phyloP scores from a whole-genome alignment of 2,113 vertebrate genomes.

The Cricetomys ansorgei region DNA sequence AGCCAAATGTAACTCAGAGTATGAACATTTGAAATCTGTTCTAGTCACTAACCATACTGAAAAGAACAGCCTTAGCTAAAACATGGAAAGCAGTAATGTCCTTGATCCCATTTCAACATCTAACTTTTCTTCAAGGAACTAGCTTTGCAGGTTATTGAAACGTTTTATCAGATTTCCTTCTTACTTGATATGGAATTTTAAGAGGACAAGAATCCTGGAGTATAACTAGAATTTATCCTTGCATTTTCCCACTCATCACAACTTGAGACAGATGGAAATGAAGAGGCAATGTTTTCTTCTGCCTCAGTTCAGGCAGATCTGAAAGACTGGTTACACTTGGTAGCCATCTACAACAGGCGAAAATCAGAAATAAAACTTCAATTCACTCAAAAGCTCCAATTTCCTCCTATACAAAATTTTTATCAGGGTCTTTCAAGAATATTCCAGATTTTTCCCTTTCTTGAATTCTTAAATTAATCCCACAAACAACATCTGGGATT shows the following conservation, averaged over 20 bases:
- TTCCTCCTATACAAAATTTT: conserved; percentile 13
- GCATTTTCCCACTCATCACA: not conserved
- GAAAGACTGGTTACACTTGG: not conserved
- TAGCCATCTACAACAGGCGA: not conserved
- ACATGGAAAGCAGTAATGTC: conserved; percentile 20
- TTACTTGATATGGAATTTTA: conserved; percentile 35
- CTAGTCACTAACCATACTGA: not conserved
- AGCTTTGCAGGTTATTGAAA: conserved; percentile 18
- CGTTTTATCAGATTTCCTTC: conserved; percentile 44
- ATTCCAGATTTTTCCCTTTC: not conserved
- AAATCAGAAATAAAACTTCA: conserved; percentile 23
- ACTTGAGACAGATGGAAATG: not conserved
- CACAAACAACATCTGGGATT: conserved; percentile 32
- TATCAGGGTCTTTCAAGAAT: conserved; percentile 43
- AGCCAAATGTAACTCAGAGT: not conserved
- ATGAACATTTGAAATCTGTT: conserved; percentile 23
- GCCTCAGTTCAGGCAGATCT: not conserved
- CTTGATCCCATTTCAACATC: conserved; percentile 29
- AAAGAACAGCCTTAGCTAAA: conserved; percentile 44
- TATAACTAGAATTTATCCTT: conserved; percentile 25
- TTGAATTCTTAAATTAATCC: conserved; percentile 49
- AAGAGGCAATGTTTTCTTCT: conserved; percentile 42
- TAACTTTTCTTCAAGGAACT: conserved; percentile 38
- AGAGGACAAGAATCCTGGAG: conserved; percentile 23
- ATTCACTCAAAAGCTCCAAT: not conserved